Conservation (phyloP, 2,113 vertebrate genomes). For the Hipposideros armiger region DNA sequence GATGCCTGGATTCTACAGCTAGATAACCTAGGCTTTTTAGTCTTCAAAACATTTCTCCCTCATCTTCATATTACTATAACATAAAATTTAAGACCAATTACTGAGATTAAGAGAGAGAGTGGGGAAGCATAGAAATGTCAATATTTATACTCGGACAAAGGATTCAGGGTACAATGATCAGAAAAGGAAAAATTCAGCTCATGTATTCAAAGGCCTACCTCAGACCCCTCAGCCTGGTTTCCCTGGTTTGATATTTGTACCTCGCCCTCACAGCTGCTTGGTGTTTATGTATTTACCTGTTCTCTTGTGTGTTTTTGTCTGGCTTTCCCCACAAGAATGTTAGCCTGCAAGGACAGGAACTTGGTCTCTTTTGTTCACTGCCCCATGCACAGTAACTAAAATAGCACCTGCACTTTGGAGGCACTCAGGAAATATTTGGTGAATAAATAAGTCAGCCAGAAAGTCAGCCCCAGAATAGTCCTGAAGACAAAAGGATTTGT, state of each 20-base stretch:
- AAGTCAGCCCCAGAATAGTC: background rate
- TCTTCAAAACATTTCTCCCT: background rate
- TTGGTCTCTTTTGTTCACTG: background rate
- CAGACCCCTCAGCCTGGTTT: background rate
- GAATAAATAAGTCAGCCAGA: no score
- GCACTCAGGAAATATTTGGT: background rate
- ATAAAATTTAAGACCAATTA: background rate
- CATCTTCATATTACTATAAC: background rate
- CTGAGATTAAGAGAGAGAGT: background rate
- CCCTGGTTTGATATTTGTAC: background rate
- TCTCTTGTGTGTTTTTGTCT: background rate
- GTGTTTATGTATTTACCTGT: background rate
- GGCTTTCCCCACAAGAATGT: background rate
- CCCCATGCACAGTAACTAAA: background rate
- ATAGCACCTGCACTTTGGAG: rapidly evolving
- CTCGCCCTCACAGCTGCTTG: rapidly evolving
- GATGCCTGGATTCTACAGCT: background rate
- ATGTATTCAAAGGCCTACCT: background rate
- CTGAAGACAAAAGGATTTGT: background rate
- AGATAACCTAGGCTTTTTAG: background rate
- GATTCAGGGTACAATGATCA: background rate
- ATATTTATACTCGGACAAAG: background rate
- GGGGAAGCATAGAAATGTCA: background rate
- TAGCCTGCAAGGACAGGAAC: background rate
- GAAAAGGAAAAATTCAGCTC: background rate